Conservation (phyloP, 2,888 invertebrate genomes). For the Saturnia japonica region DNA sequence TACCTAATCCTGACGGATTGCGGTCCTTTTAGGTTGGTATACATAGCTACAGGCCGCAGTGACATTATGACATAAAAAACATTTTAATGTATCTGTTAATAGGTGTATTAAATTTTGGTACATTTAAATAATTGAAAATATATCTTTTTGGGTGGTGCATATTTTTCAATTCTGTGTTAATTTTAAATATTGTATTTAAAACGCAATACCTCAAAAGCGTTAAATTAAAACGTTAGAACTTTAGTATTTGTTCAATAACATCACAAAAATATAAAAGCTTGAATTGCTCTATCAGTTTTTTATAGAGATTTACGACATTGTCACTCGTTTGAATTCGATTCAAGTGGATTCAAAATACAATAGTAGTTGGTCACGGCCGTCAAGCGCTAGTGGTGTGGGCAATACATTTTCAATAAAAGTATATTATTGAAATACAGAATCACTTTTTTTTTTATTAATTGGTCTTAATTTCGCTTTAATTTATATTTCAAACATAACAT, state of each 20-base stretch:
- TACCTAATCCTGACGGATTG: too few relatives aligned
- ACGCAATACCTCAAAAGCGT: neutral
- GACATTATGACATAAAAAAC: too few relatives aligned
- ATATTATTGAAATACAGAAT: neutral
- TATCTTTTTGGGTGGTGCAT: too few relatives aligned
- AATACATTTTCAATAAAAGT: conserved; percentile 35
- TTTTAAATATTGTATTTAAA: neutral
- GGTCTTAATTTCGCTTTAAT: too few relatives aligned
- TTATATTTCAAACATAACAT: too few relatives aligned
- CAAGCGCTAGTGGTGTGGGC: conserved; percentile 52
- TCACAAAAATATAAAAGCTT: conserved; percentile 59
- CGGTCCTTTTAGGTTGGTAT: too few relatives aligned
- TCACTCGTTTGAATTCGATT: conserved; percentile 63
- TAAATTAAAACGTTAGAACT: neutral
- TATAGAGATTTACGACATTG: conserved; percentile 62
- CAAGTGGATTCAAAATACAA: conserved; percentile 61
- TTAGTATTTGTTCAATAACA: neutral
- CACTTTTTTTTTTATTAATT: too few relatives aligned
- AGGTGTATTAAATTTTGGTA: too few relatives aligned
- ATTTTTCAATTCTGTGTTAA: too few relatives aligned
- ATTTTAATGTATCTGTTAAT: too few relatives aligned
- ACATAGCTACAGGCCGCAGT: too few relatives aligned
- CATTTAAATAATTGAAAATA: too few relatives aligned
- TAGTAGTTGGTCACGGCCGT: conserved; percentile 65
- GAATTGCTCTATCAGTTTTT: conserved; percentile 66